A percentile compares a stretch with the other conserved stretches of the same genome.
Evolutionary conservation across 2,113 vertebrate genomes (phyloP).

Genomic region (Tenebrosternarchus preto): DNA sequence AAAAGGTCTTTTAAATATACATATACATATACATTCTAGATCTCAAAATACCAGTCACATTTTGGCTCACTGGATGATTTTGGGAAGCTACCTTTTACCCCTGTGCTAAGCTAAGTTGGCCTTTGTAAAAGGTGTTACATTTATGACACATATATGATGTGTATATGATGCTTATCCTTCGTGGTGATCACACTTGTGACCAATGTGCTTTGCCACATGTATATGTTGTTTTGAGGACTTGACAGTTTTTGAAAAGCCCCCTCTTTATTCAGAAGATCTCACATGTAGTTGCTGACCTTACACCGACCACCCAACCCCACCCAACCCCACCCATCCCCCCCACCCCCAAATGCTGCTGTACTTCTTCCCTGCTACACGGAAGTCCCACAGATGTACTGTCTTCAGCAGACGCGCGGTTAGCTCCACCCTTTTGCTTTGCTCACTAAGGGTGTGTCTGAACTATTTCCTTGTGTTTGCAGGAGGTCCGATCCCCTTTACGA

Average conservation of each 20-base stretch:
- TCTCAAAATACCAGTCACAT: not conserved
- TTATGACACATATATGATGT: not conserved
- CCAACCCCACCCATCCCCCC: no score
- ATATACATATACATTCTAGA: no score
- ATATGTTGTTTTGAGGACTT: not conserved
- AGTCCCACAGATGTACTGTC: not conserved
- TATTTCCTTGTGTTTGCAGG: slow-evolving; percentile 58
- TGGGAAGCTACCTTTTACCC: not conserved
- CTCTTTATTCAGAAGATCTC: not conserved
- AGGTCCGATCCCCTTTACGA: slow-evolving; percentile 72
- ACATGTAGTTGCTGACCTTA: not conserved
- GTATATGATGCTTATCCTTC: not conserved
- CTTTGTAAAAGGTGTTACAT: not conserved
- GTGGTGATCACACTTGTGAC: not conserved
- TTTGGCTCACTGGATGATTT: not conserved
- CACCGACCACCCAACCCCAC: not conserved
- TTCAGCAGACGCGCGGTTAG: not conserved
- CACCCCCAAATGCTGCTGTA: not conserved
- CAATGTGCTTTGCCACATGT: not conserved
- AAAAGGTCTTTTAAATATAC: not conserved
- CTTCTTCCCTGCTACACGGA: slow-evolving; percentile 9
- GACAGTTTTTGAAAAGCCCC: not conserved
- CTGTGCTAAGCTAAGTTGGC: not conserved
- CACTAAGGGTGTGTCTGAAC: slow-evolving; percentile 16
- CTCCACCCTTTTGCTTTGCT: slow-evolving; percentile 3